Evolutionary conservation across 2,113 vertebrate species (phyloP), one percentile per base, ranked within the genome.

Genomic region (Protomyctophum bolini): DNA sequence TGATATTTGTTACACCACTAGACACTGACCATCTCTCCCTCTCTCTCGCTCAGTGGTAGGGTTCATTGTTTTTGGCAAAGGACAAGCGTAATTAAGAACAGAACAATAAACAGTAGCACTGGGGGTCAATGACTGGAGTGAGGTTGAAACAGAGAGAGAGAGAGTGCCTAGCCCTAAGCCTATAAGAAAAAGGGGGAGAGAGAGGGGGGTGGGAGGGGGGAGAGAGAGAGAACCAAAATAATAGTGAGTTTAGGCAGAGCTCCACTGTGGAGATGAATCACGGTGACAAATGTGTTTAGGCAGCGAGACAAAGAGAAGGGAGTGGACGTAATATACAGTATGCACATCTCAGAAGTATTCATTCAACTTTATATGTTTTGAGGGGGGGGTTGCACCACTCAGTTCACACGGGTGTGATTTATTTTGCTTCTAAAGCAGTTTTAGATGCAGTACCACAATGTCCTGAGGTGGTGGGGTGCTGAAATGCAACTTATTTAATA

Each of bases 181-280:
- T 21, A 21, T 21, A 21, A 10, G 15, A 47, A 55, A 47, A 59
- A 10, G 61, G 62, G 33, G n/a, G 48, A 63, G 58, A 56, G 59
- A 60, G 28, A 15, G 41, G 47, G 29, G 21, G 49, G 41, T 54
- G 10, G 45, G 70, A 66, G 57, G 12, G 33, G 49, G 57, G 66
- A 55, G 71, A 50, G 55, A 55, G 29, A 60, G 68, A 21, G n/a
- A 55, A 41, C 56, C 28, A 15, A 66, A 63, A 68, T n/a, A 45
- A 72, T 4, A 2, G 33, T 41, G 3, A 41, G 33, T 41, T 41
- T 41, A 62, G 57, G 70, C 72, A 29, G 73, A 79, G 70, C 61
- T 68, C 63, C 52, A 50, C 63, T 14, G 58, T 54, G 51, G 1
- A 12, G 60, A 76, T 81, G 72, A 60, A 63, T 76, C 56, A 58